Evolutionary conservation across 2,113 vertebrate genomes (phyloP).

Genomic region (Oncorhynchus keta): DNA sequence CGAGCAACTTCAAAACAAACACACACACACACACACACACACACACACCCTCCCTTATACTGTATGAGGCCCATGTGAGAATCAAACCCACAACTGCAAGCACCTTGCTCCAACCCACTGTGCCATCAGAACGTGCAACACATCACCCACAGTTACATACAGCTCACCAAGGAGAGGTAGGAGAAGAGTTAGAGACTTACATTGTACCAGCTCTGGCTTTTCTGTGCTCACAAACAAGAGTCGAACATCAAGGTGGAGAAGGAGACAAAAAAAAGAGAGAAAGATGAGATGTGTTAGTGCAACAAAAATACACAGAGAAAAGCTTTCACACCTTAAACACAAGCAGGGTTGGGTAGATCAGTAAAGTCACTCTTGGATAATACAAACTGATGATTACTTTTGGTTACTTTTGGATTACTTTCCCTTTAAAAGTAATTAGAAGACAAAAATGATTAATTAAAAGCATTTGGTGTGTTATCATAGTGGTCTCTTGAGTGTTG

Average conservation of each 20-base stretch:
- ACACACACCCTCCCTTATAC: too few species aligned
- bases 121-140: neutral
- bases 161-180: neutral
- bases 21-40: too few species aligned
- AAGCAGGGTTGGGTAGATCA: too few species aligned
- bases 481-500: too few species aligned
- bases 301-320: neutral
- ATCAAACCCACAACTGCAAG: neutral
- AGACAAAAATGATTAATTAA: too few species aligned
- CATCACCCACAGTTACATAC: neutral
- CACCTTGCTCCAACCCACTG: neutral
- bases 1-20: too few species aligned
- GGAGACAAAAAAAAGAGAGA: constrained; percentile 7
- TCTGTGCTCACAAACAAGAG: constrained; percentile 70
- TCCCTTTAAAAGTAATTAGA: too few species aligned
- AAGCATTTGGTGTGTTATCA: too few species aligned
- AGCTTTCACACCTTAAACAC: neutral
- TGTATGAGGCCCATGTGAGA: too few species aligned
- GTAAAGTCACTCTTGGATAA: too few species aligned
- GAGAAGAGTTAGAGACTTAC: constrained; percentile 72
- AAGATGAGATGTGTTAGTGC: neutral
- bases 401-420: too few species aligned
- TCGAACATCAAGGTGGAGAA: neutral
- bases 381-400: too few species aligned
- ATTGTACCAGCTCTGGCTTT: constrained; percentile 94